Base-by-base conservation (phyloP, 2,113 vertebrate species). In the Eulemur macaco region DNA sequence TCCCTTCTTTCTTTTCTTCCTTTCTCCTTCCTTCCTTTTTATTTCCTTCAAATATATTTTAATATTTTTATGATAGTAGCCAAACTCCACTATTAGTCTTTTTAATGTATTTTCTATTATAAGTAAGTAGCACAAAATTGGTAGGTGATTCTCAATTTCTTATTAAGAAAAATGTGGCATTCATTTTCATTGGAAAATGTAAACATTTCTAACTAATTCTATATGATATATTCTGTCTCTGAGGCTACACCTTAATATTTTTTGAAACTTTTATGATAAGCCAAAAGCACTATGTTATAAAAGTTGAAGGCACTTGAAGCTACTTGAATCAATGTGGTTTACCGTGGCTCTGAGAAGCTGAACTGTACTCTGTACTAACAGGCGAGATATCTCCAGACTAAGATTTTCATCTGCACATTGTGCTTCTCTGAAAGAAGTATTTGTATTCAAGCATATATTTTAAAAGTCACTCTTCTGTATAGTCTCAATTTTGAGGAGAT, bases 121-220 rank as follows among this genome's bases (percentile, higher is more conserved):
- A 56, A 92, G 25, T 87, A 54, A 82, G 4, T 50, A 91, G 8
- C 8, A 63, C 4, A 31, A 39, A 50, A n/a, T 50, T 81, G 13
- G 73, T 29, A 81, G 27, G 2, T 74, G 17, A 50, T 54, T 37
- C 29, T 5, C 1, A 50, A 64, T 1, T 82, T 50, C 42, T 60
- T 52, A 31, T 63, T 93, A 78, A 81, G 23, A 63, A 85, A 89
- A 90, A 86, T 37, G 18, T 76, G 15, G 20, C 31, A 66, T 39
- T 78, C 69, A 63, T 54, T 91, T 91, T 71, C 17, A 88, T 27
- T 13, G 58, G 10, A 64, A 88, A 69, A 78, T 58, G 23, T 18
- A 23, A 71, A 76, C 6, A 60, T 86, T 96, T 91, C 3, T 85
- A 13, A 68, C 15, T 68, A 37, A 45, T 73, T 29, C 1, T 81